These are phyloP conservation scores for Sipha flava DNA, from an alignment of 1,140 invertebrate species.

Conservation along the genomic window DNA sequence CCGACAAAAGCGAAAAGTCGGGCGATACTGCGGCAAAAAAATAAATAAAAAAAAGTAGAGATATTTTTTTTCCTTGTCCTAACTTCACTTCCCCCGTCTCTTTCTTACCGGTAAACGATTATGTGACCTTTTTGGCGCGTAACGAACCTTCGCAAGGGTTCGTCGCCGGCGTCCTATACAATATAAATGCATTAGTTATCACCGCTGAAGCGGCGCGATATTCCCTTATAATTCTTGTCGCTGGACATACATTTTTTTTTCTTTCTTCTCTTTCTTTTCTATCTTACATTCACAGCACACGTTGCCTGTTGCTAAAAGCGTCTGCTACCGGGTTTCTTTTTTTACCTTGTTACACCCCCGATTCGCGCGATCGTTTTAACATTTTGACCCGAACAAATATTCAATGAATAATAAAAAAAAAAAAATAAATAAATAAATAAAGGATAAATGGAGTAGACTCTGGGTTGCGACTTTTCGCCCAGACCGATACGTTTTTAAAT, in stretches of 20 bases:
- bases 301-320: not conserved
- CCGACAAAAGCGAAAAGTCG: not conserved
- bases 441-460: not conserved
- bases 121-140: constrained; percentile 13
- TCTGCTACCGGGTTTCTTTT: not conserved
- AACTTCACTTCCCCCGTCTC: not conserved
- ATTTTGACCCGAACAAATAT: not conserved
- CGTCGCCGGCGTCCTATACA: not conserved
- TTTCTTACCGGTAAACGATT: not conserved
- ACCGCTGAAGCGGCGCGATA: not conserved
- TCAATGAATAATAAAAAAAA: not conserved
- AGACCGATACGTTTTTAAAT: not conserved
- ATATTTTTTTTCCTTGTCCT: not conserved
- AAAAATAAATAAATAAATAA: not conserved
- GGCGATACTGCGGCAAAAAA: not conserved
- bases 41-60: not conserved
- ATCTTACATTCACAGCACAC: not conserved
- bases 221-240: not conserved
- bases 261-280: not conserved
- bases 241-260: not conserved
- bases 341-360: not conserved
- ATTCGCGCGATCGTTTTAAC: not conserved
- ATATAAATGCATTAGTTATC: constrained; percentile 28
- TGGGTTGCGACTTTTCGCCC: not conserved
- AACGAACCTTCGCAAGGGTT: constrained; percentile 11